Conservation (phyloP, 2,888 invertebrate species). For the Parthenolecanium corni region DNA sequence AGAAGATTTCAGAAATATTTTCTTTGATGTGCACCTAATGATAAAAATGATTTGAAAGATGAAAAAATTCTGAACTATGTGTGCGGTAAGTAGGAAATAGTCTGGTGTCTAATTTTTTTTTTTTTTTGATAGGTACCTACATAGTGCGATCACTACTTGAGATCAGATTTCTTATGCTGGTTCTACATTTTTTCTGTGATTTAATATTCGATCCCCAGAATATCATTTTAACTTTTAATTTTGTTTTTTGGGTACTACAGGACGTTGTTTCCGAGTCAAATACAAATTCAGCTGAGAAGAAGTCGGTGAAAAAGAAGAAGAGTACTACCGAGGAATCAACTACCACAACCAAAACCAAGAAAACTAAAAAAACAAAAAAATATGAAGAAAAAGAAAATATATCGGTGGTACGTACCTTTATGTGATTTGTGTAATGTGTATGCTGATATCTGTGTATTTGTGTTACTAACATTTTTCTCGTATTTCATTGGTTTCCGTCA, state of each 20-base stretch:
- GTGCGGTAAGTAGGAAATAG: neutral
- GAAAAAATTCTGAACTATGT: neutral
- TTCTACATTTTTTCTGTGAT: too few relatives aligned
- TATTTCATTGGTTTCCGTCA: neutral
- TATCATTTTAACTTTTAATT: neutral
- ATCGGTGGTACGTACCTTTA: conserved; percentile 43
- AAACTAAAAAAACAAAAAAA: conserved; percentile 42
- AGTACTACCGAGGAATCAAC: conserved; percentile 38
- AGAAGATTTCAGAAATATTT: too few relatives aligned
- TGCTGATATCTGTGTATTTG: too few relatives aligned
- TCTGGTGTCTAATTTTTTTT: neutral
- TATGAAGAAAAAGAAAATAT: conserved; percentile 44
- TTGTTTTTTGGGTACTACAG: neutral
- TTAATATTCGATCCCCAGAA: too few relatives aligned
- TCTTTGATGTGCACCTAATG: too few relatives aligned
- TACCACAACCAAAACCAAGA: conserved; percentile 41
- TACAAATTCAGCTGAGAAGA: conserved; percentile 30
- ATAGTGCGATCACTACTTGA: too few relatives aligned
- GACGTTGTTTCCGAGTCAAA: conserved; percentile 19
- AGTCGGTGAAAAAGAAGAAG: conserved; percentile 34
- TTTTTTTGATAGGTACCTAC: neutral
- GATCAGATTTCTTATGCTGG: too few relatives aligned
- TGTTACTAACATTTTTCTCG: neutral
- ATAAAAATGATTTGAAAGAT: too few relatives aligned
- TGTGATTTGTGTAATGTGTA: too few relatives aligned